These are phyloP conservation scores for Drosophila histrio DNA, from an alignment of 2,888 invertebrate genomes.

Conservation along the genomic window DNA sequence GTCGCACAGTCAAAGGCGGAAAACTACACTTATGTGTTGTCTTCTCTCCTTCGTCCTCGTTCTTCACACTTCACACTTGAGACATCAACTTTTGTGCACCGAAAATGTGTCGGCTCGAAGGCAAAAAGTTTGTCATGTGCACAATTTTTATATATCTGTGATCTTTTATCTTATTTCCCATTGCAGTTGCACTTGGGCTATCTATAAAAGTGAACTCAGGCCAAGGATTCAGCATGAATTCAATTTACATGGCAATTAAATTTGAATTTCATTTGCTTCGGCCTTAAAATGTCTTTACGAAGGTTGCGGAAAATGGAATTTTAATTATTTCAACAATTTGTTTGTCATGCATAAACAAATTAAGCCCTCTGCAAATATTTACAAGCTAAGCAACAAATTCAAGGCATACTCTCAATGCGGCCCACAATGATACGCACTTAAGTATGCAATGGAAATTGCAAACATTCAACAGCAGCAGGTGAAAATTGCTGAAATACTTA, in stretches of 20 bases:
- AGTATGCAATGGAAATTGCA: constrained; percentile 39
- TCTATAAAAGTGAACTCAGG: constrained; percentile 33
- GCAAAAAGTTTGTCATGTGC: constrained; percentile 68
- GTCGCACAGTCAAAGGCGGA: constrained; percentile 71
- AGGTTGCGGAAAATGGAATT: constrained; percentile 35
- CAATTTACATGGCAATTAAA: constrained; percentile 65
- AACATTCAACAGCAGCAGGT: background rate
- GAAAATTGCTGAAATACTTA: background rate
- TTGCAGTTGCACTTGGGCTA: constrained; percentile 17
- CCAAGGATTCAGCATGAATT: constrained; percentile 45
- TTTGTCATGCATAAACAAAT: constrained; percentile 60
- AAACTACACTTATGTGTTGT: constrained; percentile 67
- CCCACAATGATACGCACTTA: constrained; percentile 45
- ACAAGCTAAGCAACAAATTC: constrained; percentile 43
- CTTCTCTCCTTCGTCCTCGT: constrained; percentile 11
- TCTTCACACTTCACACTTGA: constrained; percentile 72
- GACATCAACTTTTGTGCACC: constrained; percentile 69
- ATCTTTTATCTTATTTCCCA: constrained; percentile 14
- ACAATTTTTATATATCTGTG: constrained; percentile 49
- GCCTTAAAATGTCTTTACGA: constrained; percentile 20
- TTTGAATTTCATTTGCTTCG: constrained; percentile 13
- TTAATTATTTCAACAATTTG: constrained; percentile 60
- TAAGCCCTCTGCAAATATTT: constrained; percentile 61
- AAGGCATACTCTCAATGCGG: constrained; percentile 20
- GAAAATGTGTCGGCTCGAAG: constrained; percentile 13